Evolutionary conservation across 2,888 invertebrate genomes (phyloP).

Genomic region (Sisyra nigra): DNA sequence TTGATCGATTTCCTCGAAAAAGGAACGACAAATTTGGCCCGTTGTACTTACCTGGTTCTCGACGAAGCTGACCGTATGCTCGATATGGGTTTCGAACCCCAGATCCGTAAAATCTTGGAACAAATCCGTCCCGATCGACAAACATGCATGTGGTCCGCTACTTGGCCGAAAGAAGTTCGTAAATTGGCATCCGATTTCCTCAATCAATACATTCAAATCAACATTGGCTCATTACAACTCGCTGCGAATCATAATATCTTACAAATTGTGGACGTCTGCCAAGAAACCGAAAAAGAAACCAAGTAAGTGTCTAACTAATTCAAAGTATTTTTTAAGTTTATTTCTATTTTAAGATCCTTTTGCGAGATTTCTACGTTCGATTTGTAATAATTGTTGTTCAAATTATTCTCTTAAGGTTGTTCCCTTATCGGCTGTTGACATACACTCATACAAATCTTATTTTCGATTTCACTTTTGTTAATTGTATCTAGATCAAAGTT

Average conservation of each 20-base stretch:
- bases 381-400: too few relatives aligned
- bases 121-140: conserved; percentile 90
- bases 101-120: conserved; percentile 83
- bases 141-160: conserved; percentile 97
- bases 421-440: too few relatives aligned
- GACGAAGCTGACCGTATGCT: conserved; percentile 96
- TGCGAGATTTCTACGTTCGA: too few relatives aligned
- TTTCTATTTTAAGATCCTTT: too few relatives aligned
- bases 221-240: conserved; percentile 75
- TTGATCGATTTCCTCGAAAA: conserved; percentile 70
- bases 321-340: not conserved
- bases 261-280: conserved; percentile 75
- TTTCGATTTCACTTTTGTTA: too few relatives aligned
- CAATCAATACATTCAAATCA: conserved; percentile 77
- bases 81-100: conserved; percentile 97
- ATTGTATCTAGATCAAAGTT: too few relatives aligned
- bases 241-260: conserved; percentile 85
- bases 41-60: conserved; percentile 73
- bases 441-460: too few relatives aligned
- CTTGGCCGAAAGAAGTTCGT: conserved; percentile 96
- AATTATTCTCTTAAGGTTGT: too few relatives aligned
- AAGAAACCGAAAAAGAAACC: conserved; percentile 67
- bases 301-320: conserved; percentile 5
- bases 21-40: conserved; percentile 50
- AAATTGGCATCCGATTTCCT: conserved; percentile 86